These are phyloP conservation scores for Lagorchestes hirsutus DNA, from an alignment of 2,797 vertebrate species.

Conservation along the genomic window DNA sequence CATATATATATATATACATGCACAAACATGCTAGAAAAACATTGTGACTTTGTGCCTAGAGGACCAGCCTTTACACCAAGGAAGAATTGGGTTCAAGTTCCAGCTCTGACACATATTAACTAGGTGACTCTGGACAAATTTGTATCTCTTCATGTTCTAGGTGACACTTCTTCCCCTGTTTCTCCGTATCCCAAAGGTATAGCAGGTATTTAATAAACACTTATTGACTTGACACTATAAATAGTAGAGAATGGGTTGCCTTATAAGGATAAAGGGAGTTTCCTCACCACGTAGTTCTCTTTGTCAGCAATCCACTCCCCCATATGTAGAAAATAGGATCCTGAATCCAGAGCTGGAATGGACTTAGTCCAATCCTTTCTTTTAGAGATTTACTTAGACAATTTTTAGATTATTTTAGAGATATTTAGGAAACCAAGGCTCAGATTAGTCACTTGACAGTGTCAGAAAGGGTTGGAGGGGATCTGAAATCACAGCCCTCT, in stretches of 20 bases:
- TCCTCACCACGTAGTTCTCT: background rate
- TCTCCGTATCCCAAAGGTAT: background rate
- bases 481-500: background rate
- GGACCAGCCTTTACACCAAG: background rate
- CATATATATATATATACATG: no score
- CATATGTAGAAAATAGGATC: background rate
- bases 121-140: background rate
- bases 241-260: background rate
- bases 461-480: background rate
- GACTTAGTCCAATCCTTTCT: background rate
- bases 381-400: background rate
- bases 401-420: background rate
- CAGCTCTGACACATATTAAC: background rate
- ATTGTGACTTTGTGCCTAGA: background rate
- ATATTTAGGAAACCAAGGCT: background rate
- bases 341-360: background rate
- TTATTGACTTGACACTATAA: background rate
- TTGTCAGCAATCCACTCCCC: background rate
- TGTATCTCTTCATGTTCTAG: background rate
- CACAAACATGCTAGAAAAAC: background rate
- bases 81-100: background rate
- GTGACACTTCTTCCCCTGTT: background rate
- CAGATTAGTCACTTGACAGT: background rate
- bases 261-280: background rate
- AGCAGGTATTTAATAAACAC: background rate